These are phyloP conservation scores for Albula glossodonta DNA, from an alignment of 2,113 vertebrate genomes.

Conservation along the genomic window DNA sequence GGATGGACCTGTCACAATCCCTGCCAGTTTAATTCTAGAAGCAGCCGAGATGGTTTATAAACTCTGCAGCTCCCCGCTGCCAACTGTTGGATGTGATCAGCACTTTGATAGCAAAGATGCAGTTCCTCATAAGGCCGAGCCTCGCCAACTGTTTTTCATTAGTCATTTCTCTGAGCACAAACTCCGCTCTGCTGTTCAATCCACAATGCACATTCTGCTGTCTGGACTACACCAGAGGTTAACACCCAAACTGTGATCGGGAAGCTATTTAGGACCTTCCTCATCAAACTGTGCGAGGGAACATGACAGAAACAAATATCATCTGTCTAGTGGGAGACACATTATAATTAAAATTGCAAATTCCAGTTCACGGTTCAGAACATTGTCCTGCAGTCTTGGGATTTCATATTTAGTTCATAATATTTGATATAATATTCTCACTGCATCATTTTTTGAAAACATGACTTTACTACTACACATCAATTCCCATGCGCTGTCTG, in stretches of 20 bases:
- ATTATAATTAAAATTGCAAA: neutral
- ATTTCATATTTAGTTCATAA: neutral
- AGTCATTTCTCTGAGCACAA: too few relatives aligned
- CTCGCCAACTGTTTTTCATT: too few relatives aligned
- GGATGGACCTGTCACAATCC: neutral
- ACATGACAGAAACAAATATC: neutral
- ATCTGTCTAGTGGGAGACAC: neutral
- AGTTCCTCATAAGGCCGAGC: too few relatives aligned
- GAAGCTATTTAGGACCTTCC: neutral
- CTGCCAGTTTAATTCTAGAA: neutral
- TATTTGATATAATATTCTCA: neutral
- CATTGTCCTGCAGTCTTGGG: neutral
- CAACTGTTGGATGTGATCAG: neutral
- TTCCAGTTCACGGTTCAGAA: neutral
- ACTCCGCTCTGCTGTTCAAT: too few relatives aligned
- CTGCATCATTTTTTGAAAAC: too few relatives aligned
- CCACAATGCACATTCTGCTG: too few relatives aligned
- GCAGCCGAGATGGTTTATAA: too few relatives aligned
- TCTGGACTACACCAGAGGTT: neutral
- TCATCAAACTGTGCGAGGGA: neutral
- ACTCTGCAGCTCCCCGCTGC: too few relatives aligned
- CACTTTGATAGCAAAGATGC: neutral
- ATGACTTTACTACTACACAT: too few relatives aligned
- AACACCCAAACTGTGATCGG: neutral
- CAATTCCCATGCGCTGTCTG: neutral